These are phyloP conservation scores for Lasioglossum calceatum DNA, from an alignment of 2,888 invertebrate genomes.

Conservation along the genomic window DNA sequence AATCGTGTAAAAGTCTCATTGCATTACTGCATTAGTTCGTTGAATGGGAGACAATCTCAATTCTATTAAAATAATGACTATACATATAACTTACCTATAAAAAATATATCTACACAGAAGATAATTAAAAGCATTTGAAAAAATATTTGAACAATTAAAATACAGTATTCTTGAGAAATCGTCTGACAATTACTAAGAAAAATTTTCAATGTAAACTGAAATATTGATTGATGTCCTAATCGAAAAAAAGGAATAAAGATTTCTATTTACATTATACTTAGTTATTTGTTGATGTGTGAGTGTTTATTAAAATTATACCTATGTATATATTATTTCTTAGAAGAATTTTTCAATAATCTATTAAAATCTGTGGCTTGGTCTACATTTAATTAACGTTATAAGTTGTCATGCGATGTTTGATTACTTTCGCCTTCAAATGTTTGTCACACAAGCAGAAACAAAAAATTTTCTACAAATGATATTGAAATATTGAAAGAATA, in stretches of 20 bases:
- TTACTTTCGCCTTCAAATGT: not conserved
- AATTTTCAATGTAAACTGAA: not conserved
- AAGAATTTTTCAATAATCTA: not conserved
- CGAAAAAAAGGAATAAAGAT: not conserved
- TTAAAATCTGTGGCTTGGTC: not conserved
- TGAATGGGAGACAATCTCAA: not conserved
- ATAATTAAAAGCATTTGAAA: not conserved
- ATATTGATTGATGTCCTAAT: not conserved
- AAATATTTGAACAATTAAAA: not conserved
- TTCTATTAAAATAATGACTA: not conserved
- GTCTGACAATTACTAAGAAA: not conserved
- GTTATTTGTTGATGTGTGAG: no score
- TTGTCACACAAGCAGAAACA: not conserved
- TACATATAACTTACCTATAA: not conserved
- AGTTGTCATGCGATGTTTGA: not conserved
- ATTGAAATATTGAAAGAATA: not conserved
- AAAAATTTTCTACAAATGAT: not conserved
- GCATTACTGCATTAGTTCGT: not conserved
- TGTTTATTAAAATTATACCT: not conserved
- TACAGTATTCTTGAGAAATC: not conserved
- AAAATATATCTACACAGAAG: not conserved
- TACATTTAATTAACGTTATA: slow-evolving; percentile 4
- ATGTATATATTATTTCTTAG: not conserved
- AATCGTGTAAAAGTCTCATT: not conserved
- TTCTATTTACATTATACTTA: not conserved